Evolutionary conservation across 2,797 vertebrate species (phyloP), one percentile per base, ranked within the genome.

Genomic region (Enteromius thamalakanensis): DNA sequence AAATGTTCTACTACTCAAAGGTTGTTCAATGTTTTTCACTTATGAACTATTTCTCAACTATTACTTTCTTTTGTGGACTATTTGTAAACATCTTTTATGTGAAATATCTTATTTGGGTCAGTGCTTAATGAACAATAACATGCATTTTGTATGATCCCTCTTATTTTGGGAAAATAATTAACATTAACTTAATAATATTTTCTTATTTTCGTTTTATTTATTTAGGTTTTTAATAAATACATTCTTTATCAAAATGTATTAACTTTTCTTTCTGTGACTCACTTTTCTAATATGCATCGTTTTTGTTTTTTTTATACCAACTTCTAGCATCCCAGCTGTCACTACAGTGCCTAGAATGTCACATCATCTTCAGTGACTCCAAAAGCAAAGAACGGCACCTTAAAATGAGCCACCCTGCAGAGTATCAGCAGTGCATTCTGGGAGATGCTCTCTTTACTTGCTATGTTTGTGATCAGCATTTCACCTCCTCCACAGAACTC

Each of bases 311-410:
- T 2, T 75, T 5, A 17, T 64, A 2, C 67, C 47, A 10, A 19
- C 7, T 58, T 55, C 21, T 82, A 96, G 96, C 95, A 14, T 93
- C 95, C 85, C 91, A 95, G 85, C 89, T 95, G 23, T 94, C 94
- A 10, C 90, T 95, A 32, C 95, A 96, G 84, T 96, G 95, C 89
- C 88, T 94, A 0, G 93, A 93, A 79, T 96, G 96, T 90, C 94
- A 96, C 91, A 96, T 96, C 84, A 96, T 96, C 88, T 97, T 96
- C 89, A 93, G 95, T 0, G 94, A 96, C 76, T 68, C 88, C 89
- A 96, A 95, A 89, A 95, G 95, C 91, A 96, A 95, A 88, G 92
- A 93, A 81, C 94, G 94, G 7, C 96, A 96, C 89, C 90, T 95
- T 84, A 96, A 95, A 91, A 71, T 91, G 83, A 95, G 92, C 85